phyloP scores from a whole-genome alignment of 1,140 invertebrate genomes.

The Anastrepha ludens region DNA sequence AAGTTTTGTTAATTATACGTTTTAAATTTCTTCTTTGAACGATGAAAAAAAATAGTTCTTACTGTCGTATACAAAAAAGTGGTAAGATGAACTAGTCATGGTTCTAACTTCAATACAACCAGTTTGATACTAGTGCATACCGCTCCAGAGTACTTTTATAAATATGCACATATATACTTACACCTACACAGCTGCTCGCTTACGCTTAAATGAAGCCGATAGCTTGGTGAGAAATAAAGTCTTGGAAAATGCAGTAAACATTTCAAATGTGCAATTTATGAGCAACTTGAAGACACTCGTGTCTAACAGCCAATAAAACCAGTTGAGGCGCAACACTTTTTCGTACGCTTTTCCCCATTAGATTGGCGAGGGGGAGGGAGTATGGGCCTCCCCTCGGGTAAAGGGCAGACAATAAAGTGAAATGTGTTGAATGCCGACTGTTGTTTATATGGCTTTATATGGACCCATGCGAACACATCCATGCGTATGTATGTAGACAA shows the following conservation, averaged over 20 bases:
- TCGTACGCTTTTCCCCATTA: neutral
- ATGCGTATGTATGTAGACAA: neutral
- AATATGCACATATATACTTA: neutral
- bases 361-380: neutral
- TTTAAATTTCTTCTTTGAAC: no score
- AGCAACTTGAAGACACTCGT: conserved; percentile 34
- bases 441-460: no score
- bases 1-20: no score
- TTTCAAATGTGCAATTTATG: conserved; percentile 44
- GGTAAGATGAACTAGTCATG: no score
- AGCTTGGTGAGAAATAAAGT: neutral
- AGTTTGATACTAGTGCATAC: no score
- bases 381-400: no score
- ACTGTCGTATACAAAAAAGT: no score
- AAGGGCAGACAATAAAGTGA: neutral
- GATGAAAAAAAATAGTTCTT: no score
- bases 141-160: neutral
- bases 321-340: conserved; percentile 14
- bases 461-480: neutral
- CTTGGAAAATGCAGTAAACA: conserved; percentile 10
- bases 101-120: no score
- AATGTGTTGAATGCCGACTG: conserved; percentile 16
- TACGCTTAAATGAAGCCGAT: neutral
- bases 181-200: neutral
- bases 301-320: conserved; percentile 37